phyloP scores from a whole-genome alignment of 2,797 vertebrate genomes.

The Morelia viridis region DNA sequence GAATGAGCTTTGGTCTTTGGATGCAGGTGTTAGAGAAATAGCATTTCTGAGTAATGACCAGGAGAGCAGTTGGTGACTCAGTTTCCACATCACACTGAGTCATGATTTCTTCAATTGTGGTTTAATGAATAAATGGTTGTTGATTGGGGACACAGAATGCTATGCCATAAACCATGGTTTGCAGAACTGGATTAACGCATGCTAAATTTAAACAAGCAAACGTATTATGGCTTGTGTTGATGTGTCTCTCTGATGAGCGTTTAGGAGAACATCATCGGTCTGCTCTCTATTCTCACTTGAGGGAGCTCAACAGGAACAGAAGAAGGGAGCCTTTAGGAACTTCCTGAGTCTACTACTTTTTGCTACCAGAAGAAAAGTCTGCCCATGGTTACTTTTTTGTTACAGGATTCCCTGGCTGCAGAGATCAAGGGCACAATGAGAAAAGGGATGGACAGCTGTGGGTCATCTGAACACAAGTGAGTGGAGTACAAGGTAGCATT shows the following conservation, averaged over 20 bases:
- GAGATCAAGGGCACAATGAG: constrained; percentile 88
- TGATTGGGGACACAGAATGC: not conserved
- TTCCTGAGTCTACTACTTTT: not conserved
- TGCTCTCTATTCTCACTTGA: not conserved
- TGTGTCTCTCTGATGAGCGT: not conserved
- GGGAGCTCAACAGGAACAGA: not conserved
- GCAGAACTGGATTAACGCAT: not conserved
- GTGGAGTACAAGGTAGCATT: constrained; percentile 76
- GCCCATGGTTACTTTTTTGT: not conserved
- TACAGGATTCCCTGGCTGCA: constrained; percentile 82
- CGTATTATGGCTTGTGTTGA: not conserved
- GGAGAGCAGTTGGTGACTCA: not conserved
- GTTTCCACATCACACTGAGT: not conserved
- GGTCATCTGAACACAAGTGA: constrained; percentile 84
- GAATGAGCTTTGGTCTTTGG: not conserved
- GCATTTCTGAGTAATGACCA: not conserved
- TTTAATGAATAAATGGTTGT: not conserved
- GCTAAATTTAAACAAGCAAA: not conserved
- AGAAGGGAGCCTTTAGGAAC: not conserved
- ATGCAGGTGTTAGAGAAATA: not conserved
- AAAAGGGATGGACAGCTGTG: constrained; percentile 80
- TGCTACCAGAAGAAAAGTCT: not conserved
- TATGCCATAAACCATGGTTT: not conserved
- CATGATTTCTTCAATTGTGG: not conserved
- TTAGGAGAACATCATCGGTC: not conserved